Conservation (phyloP, 2,888 invertebrate genomes). For the Mythimna loreyi region DNA sequence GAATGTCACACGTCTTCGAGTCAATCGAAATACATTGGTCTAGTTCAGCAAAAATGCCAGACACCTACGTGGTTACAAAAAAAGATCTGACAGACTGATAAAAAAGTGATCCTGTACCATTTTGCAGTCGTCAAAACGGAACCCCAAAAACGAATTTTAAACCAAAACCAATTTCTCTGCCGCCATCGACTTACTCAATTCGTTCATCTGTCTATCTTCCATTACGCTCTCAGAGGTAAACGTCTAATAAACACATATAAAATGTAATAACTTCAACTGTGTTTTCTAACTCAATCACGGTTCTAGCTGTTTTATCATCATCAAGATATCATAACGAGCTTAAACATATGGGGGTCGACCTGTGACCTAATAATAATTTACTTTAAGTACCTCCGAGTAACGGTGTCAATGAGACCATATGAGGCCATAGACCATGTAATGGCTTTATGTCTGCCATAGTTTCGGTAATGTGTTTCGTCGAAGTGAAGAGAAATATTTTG, state of each 20-base stretch:
- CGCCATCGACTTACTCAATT: neutral
- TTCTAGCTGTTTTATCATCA: slow-evolving; percentile 58
- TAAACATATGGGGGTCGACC: slow-evolving; percentile 58
- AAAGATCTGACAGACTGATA: too few species aligned
- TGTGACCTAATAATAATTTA: slow-evolving; percentile 68
- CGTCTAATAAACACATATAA: slow-evolving; percentile 29
- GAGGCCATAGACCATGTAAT: slow-evolving; percentile 47
- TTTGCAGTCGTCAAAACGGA: too few species aligned
- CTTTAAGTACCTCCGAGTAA: slow-evolving; percentile 54
- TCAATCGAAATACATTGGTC: too few species aligned
- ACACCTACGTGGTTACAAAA: too few species aligned
- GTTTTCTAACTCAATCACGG: slow-evolving; percentile 48
- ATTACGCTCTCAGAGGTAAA: slow-evolving; percentile 9
- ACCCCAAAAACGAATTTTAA: neutral
- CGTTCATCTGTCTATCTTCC: neutral
- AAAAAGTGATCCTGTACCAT: too few species aligned
- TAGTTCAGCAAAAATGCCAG: too few species aligned
- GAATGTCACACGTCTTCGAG: too few species aligned
- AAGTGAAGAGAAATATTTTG: neutral
- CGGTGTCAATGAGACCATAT: slow-evolving; percentile 62
- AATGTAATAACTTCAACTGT: slow-evolving; percentile 31
- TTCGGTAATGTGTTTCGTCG: slow-evolving; percentile 43
- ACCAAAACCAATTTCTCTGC: neutral
- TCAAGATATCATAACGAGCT: slow-evolving; percentile 52
- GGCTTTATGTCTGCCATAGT: slow-evolving; percentile 54